These are phyloP conservation scores for Nanorana parkeri DNA, from an alignment of 2,113 vertebrate genomes.

Conservation along the genomic window DNA sequence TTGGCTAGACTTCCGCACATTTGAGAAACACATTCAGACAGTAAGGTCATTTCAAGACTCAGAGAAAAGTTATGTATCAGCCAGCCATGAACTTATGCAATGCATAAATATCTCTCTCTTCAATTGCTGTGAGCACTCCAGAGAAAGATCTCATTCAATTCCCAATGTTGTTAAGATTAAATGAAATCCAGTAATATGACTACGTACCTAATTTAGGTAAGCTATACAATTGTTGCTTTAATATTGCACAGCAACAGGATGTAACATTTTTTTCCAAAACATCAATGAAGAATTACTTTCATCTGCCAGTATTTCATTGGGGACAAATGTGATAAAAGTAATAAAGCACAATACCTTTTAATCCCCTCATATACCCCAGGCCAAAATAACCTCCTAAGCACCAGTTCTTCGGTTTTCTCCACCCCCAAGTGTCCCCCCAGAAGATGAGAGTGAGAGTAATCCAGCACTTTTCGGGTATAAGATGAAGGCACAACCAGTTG, in stretches of 20 bases:
- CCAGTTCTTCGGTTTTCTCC: too few relatives aligned
- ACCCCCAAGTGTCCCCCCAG: too few relatives aligned
- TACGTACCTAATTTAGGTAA: neutral
- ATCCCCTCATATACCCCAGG: too few relatives aligned
- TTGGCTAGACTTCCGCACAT: neutral
- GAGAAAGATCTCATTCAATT: neutral
- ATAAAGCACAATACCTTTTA: too few relatives aligned
- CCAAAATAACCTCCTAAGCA: too few relatives aligned
- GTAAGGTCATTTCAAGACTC: conserved; percentile 5
- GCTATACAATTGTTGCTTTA: neutral
- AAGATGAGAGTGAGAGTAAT: too few relatives aligned
- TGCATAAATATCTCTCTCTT: neutral
- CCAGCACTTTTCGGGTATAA: too few relatives aligned
- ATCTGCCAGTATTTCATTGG: neutral
- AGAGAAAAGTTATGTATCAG: neutral
- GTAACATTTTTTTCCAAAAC: neutral
- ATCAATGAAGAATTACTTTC: neutral
- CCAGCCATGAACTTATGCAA: neutral
- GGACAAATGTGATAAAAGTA: neutral
- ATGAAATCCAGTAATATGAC: conserved; percentile 22
- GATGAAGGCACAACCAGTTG: too few relatives aligned
- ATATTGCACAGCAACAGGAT: neutral
- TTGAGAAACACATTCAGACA: neutral
- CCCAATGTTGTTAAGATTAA: neutral
- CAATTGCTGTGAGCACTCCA: neutral